These are phyloP conservation scores for Ylistrum balloti DNA, from an alignment of 1,140 invertebrate genomes.

Conservation along the genomic window DNA sequence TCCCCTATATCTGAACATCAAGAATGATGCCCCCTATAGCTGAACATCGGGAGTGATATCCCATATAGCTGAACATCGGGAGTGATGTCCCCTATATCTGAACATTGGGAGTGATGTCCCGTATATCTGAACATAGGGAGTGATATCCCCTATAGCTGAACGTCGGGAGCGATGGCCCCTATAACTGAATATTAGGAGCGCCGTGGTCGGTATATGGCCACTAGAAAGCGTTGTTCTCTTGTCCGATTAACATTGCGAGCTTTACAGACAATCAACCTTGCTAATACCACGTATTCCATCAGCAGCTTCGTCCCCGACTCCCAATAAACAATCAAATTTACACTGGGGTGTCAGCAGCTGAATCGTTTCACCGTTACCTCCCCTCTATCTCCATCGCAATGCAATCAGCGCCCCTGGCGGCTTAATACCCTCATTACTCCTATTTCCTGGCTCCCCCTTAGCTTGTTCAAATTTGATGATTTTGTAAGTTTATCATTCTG, in stretches of 20 bases:
- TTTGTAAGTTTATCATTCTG: constrained; percentile 35
- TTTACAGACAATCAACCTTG: constrained; percentile 15
- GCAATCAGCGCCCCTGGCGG: constrained; percentile 17
- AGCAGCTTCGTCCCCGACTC: background rate
- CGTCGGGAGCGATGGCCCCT: too few relatives aligned
- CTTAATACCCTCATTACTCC: constrained; percentile 38
- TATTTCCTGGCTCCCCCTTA: background rate
- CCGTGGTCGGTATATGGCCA: background rate
- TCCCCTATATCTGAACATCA: too few relatives aligned
- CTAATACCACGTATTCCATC: background rate
- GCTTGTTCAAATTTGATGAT: constrained; percentile 39
- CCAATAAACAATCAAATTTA: constrained; percentile 40
- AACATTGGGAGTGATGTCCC: too few relatives aligned
- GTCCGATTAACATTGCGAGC: background rate
- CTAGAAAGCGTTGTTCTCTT: background rate
- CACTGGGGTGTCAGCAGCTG: background rate
- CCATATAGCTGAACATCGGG: too few relatives aligned
- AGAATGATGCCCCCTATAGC: too few relatives aligned
- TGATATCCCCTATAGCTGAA: too few relatives aligned
- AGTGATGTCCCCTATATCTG: too few relatives aligned
- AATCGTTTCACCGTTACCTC: constrained; percentile 24
- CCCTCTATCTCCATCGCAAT: constrained; percentile 29
- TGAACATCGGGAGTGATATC: too few relatives aligned
- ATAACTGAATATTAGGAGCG: background rate
- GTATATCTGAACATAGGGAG: too few relatives aligned